Base-by-base conservation (phyloP, 2,888 invertebrate genomes). In the Andrena minutula region DNA sequence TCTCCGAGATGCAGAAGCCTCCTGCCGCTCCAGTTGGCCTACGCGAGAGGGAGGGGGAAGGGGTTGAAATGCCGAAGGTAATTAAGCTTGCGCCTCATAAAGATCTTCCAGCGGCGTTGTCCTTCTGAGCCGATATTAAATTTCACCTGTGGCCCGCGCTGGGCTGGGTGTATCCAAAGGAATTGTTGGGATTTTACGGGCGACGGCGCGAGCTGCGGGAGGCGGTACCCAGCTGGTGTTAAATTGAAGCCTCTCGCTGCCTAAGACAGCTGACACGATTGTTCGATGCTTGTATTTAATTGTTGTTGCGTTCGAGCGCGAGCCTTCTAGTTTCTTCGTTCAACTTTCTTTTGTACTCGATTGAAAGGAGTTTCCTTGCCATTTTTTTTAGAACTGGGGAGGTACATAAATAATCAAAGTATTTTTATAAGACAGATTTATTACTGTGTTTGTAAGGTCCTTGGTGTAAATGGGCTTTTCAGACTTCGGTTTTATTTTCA, bases 81-180 rank as follows among this genome's bases (percentile, higher is more conserved):
- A 88, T 88, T 88, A 88, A 88, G 88, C 86, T 79, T 68, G 80
- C 75, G 79, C 75, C 75, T 86, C 75, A 69, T 78, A 83, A 85
- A 85, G 79, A 86, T 81, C 71, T 74, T 26, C 51, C 63, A 51
- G 65, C 78, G 64, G 41, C 70, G 71, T 63, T 81, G 78, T 76
- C 79, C 65, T 69, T 66, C 61, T 6, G 30, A 32, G 49, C 28
- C 68, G 79, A 78, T 87, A 82, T 85, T 87, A 87, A 83, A 75
- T 87, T 75, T 78, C 83, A 82, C 75, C 83, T 78, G 83, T 51
- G 56, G 47, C 71, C 28, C 72, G 26, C 2, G 51, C 32, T n/a
- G n/a, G 23, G 26, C 53, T 60, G 28, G n/a, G 23, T n/a, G 35
- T 20, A 20, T 51, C 30, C 20, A 41, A 28, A n/a, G 58, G 23